phyloP scores from a whole-genome alignment of 2,113 vertebrate species.

The Catharus fuscescens region DNA sequence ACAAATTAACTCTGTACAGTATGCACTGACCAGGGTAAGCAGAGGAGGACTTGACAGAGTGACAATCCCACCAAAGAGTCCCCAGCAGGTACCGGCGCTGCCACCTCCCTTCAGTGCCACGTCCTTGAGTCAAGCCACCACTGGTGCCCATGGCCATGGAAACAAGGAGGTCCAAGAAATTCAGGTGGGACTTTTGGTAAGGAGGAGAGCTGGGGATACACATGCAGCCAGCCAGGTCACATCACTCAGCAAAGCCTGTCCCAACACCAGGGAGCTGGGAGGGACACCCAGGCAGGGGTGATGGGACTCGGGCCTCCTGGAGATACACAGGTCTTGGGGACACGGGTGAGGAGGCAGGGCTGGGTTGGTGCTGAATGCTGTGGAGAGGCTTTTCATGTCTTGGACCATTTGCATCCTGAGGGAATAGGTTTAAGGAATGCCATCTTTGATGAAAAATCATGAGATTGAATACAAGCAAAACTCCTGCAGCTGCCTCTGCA shows the following conservation, averaged over 20 bases:
- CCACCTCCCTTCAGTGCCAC: rapidly evolving
- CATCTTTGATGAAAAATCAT: background rate
- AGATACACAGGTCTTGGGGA: rapidly evolving
- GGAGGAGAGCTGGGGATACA: no score
- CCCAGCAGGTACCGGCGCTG: rapidly evolving
- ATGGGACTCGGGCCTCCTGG: background rate
- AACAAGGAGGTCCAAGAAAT: background rate
- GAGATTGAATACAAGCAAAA: background rate
- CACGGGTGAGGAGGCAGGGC: rapidly evolving
- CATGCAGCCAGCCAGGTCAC: rapidly evolving
- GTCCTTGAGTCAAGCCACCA: background rate
- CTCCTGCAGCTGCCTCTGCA: background rate
- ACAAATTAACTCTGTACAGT: background rate
- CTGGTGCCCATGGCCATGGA: background rate
- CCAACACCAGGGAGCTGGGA: rapidly evolving
- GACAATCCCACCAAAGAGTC: background rate
- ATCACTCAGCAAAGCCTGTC: background rate
- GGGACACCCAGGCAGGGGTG: rapidly evolving
- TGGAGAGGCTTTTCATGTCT: background rate
- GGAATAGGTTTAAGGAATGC: background rate
- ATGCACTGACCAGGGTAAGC: background rate
- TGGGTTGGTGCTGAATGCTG: background rate
- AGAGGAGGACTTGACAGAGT: background rate
- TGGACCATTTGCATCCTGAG: background rate
- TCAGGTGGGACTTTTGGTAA: background rate